Evolutionary conservation across 2,888 invertebrate genomes (phyloP), one percentile per base, ranked within the genome.

Genomic region (Drosophila parthenogenetica): DNA sequence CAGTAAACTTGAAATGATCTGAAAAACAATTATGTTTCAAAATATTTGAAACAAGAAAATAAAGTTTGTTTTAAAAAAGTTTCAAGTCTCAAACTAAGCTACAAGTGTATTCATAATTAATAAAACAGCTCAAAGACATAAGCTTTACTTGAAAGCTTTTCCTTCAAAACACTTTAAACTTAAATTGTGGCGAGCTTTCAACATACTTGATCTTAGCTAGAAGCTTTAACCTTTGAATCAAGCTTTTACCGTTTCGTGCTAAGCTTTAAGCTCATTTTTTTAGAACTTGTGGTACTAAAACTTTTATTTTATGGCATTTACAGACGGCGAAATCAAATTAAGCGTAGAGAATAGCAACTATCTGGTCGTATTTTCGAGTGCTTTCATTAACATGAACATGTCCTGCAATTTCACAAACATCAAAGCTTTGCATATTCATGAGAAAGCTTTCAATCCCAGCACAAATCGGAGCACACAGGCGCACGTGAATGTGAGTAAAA

Each of bases 351-450:
- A 90, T 39, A 87, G 89, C 53, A 76, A 81, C 14, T 78, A 86
- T 17, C 74, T 92, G 16, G 80, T 85, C 29, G 70, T 92, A 13
- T 89, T 73, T 49, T 46, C 84, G 10, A 83, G 90, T 60, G 91
- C 92, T 39, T 91, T 92, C 43, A 80, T 80, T 32, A 89, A 90
- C 53, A 89, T 91, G 39, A 84, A 86, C 55, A 87, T 92, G 71
- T 77, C 85, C 22, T 90, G 90, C 7, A 71, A 67, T 16, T 90
- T 92, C 66, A 69, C 73, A 11, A 81, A 81, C 35, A 91, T 92
- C 13, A 67, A 63, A 5, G 81, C 89, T 40, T 75, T 92, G 16
- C 62, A 83, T 42, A 90, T 92, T 40, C 69, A 83, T 1, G 90
- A 91, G 62, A 86, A 88, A 46, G 91, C 91, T 5, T 92, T 92